Evolutionary conservation across 2,888 invertebrate genomes (phyloP).

Genomic region (Lepidocyrtoides sp.): DNA sequence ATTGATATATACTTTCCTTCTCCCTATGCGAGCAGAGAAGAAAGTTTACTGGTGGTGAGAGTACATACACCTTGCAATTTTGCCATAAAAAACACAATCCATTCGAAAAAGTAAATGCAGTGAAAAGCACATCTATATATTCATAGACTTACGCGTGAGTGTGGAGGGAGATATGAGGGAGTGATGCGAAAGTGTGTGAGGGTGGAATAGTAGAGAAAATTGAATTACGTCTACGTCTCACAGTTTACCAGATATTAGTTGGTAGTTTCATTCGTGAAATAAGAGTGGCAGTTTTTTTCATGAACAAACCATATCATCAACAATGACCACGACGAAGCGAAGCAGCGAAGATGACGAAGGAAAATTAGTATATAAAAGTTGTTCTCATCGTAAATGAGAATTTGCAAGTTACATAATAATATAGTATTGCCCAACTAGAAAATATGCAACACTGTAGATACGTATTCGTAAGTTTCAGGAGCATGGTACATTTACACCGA

Average conservation of each 20-base stretch:
- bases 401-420: too few species aligned
- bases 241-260: conserved; percentile 9
- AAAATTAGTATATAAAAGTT: not conserved
- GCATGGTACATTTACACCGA: too few species aligned
- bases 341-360: not conserved
- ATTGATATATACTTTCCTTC: not conserved
- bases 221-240: not conserved
- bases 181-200: too few species aligned
- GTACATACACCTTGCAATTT: not conserved
- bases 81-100: not conserved
- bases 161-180: too few species aligned
- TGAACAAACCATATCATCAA: not conserved
- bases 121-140: not conserved
- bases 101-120: not conserved
- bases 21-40: not conserved
- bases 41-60: not conserved
- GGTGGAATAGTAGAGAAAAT: not conserved
- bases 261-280: not conserved
- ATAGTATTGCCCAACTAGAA: too few species aligned
- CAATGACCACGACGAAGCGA: not conserved
- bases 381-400: too few species aligned
- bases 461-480: too few species aligned
- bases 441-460: too few species aligned
- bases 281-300: not conserved
- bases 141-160: too few species aligned